Conservation (phyloP, 2,113 vertebrate species). For the Isurus oxyrinchus region DNA sequence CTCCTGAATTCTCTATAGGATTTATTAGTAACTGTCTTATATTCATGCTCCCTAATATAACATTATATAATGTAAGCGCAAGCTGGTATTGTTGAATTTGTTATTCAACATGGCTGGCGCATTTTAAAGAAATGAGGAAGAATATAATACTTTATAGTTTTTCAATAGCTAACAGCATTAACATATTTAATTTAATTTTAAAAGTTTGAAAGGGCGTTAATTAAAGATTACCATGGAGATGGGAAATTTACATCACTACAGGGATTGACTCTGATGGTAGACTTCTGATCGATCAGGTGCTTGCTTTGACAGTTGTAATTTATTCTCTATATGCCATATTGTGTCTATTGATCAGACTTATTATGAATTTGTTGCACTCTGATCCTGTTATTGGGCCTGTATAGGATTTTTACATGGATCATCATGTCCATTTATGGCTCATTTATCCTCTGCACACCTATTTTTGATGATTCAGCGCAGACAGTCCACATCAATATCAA, state of each 20-base stretch:
- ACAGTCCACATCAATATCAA: neutral
- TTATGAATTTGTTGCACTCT: neutral
- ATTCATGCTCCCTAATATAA: neutral
- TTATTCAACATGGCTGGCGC: neutral
- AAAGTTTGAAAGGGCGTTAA: neutral
- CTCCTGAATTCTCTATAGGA: neutral
- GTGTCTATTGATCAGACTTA: neutral
- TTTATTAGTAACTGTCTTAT: neutral
- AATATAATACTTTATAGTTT: neutral
- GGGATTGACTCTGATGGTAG: neutral
- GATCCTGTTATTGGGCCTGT: neutral
- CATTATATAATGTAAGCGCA: neutral
- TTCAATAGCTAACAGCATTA: neutral
- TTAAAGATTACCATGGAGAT: neutral
- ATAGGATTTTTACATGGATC: neutral
- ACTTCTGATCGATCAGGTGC: neutral
- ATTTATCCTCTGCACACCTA: neutral
- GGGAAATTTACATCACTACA: neutral
- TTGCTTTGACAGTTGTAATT: neutral
- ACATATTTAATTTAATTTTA: neutral
- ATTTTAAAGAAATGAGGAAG: neutral
- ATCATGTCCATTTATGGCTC: neutral
- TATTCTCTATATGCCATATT: neutral
- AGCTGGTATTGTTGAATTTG: neutral
- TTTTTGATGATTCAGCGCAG: neutral